Conservation (phyloP, 2,797 vertebrate species). For the Picus viridis region DNA sequence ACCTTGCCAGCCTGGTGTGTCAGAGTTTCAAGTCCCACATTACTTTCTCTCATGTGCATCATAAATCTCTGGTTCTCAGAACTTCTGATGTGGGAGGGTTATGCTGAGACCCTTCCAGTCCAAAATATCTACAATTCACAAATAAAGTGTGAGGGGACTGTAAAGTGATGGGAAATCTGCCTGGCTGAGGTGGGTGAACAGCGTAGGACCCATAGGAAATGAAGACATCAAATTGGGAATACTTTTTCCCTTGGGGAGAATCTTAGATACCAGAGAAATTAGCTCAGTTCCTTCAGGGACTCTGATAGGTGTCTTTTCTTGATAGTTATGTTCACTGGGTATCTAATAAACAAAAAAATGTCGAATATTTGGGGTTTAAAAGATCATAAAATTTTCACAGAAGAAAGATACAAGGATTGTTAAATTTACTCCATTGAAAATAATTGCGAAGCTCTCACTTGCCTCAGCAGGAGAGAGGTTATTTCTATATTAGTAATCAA, state of each 20-base stretch:
- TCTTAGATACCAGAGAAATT: conserved; percentile 4
- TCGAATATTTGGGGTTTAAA: neutral
- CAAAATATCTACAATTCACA: conserved; percentile 33
- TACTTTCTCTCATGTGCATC: conserved; percentile 2
- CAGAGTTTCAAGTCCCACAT: conserved; percentile 16
- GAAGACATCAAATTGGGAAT: conserved; percentile 4
- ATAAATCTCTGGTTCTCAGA: conserved; percentile 39
- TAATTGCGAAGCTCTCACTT: neutral
- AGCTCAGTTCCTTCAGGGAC: conserved; percentile 1
- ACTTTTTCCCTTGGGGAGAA: neutral
- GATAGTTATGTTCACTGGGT: neutral
- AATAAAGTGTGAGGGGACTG: conserved; percentile 3
- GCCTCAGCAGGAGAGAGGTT: neutral
- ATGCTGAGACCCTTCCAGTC: neutral
- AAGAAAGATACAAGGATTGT: neutral
- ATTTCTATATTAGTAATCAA: conserved; percentile 23
- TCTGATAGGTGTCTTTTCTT: neutral
- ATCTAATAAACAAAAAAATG: neutral
- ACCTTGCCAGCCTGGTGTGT: neutral
- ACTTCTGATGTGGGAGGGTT: neutral
- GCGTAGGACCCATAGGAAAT: neutral
- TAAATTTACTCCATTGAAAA: conserved; percentile 10
- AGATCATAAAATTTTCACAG: conserved; percentile 21
- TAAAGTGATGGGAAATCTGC: conserved; percentile 25
- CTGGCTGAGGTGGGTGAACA: conserved; percentile 1